Percentiles rank a stretch among this genome's conserved stretches.
These are phyloP conservation scores for Aphidius ervi DNA, from an alignment of 1,140 invertebrate genomes.

Conservation along the genomic window DNA sequence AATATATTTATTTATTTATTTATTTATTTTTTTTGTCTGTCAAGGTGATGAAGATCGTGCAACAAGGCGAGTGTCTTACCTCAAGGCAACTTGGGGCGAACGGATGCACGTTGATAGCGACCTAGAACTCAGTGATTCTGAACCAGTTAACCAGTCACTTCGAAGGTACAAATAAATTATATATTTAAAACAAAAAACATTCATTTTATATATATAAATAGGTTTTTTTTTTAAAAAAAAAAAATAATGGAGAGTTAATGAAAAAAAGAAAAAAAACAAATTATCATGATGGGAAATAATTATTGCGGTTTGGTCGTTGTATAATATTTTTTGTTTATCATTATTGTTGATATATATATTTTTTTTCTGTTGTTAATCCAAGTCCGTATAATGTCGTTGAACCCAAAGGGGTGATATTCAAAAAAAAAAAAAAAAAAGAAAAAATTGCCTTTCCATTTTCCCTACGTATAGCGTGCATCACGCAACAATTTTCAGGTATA, in stretches of 20 bases:
- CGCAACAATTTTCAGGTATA: slow-evolving; percentile 20
- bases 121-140: slow-evolving; percentile 60
- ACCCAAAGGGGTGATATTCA: background rate
- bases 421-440: slow-evolving; percentile 9
- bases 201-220: too few species aligned
- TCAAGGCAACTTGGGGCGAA: slow-evolving; percentile 79
- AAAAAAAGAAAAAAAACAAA: too few species aligned
- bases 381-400: slow-evolving; percentile 1
- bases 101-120: slow-evolving; percentile 66
- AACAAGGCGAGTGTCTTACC: slow-evolving; percentile 82
- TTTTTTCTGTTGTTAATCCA: background rate
- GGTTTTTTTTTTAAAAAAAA: too few species aligned
- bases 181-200: background rate
- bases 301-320: too few species aligned
- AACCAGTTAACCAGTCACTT: slow-evolving; percentile 57
- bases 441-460: slow-evolving; percentile 6
- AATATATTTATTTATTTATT: background rate
- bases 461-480: slow-evolving; percentile 17
- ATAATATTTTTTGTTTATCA: too few species aligned
- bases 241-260: too few species aligned
- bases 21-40: slow-evolving; percentile 35
- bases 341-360: too few species aligned
- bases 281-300: too few species aligned
- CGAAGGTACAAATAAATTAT: slow-evolving; percentile 55
- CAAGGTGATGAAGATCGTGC: slow-evolving; percentile 76